Evolutionary conservation across 2,797 vertebrate genomes (phyloP).

Genomic region (Mastacembelus armatus): DNA sequence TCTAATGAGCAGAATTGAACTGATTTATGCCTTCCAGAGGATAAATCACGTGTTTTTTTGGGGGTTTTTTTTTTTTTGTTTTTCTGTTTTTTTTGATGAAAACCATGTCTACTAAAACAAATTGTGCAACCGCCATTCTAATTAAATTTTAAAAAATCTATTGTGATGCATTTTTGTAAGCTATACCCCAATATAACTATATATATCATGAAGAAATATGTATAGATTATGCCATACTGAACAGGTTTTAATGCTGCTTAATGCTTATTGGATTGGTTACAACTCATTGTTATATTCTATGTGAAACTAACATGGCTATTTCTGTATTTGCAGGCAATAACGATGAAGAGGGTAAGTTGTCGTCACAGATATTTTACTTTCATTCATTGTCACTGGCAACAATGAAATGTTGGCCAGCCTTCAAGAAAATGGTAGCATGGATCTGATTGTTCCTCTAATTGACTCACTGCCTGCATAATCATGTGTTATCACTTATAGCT

Average conservation of each 20-base stretch:
- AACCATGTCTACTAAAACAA: too few relatives aligned
- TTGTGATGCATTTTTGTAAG: too few relatives aligned
- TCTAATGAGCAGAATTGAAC: too few relatives aligned
- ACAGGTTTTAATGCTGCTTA: background rate
- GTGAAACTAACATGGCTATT: conserved; percentile 18
- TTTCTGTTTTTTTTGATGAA: too few relatives aligned
- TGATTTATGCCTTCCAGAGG: too few relatives aligned
- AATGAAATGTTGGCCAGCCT: conserved; percentile 10
- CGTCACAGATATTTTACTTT: background rate
- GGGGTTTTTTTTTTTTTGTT: too few relatives aligned
- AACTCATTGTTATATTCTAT: background rate
- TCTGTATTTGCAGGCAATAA: conserved; percentile 64
- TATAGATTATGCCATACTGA: background rate
- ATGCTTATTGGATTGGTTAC: background rate
- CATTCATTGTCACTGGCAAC: conserved; percentile 23
- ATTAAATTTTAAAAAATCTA: too few relatives aligned
- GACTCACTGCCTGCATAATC: background rate
- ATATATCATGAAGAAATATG: too few relatives aligned
- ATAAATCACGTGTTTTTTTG: too few relatives aligned
- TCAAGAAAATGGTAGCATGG: conserved; percentile 24
- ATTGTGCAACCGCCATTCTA: too few relatives aligned
- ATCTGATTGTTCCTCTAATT: conserved; percentile 5
- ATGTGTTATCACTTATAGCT: background rate
- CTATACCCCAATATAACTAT: too few relatives aligned
- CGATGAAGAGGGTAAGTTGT: conserved; percentile 76